phyloP scores from a whole-genome alignment of 2,888 invertebrate genomes.

The Liopterus haemorrhoidalis region DNA sequence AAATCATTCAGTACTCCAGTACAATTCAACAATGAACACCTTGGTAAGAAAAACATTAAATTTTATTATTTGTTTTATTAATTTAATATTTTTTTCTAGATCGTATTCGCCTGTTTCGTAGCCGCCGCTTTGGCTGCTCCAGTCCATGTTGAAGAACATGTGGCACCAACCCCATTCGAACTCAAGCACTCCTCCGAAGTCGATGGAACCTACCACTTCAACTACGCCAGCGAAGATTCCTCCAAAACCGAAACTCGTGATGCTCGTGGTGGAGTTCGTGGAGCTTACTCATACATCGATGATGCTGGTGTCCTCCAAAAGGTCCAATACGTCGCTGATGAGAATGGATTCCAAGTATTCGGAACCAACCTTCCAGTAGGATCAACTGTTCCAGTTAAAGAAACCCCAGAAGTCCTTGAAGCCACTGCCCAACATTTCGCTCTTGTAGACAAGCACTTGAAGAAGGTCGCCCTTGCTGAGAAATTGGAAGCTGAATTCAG shows the following conservation, averaged over 20 bases:
- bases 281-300: conserved; percentile 32
- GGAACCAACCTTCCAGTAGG: conserved; percentile 27
- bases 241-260: conserved; percentile 29
- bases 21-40: conserved; percentile 24
- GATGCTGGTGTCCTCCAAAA: conserved; percentile 27
- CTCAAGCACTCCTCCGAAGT: conserved; percentile 10
- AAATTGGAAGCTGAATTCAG: conserved; percentile 8
- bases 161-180: conserved; percentile 10
- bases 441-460: conserved; percentile 2
- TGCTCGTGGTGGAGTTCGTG: conserved; percentile 29
- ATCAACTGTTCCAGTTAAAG: conserved; percentile 26
- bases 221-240: conserved; percentile 27
- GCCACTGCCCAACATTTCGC: conserved; percentile 31
- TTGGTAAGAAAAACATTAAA: conserved; percentile 24
- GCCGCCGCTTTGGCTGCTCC: too few species aligned
- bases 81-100: conserved; percentile 11
- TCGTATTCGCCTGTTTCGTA: conserved; percentile 26
- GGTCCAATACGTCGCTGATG: conserved; percentile 26
- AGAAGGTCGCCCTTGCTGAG: background rate
- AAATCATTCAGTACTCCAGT: too few species aligned
- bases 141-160: background rate
- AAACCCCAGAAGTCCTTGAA: conserved; percentile 34
- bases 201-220: conserved; percentile 31
- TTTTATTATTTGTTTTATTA: conserved; percentile 4
- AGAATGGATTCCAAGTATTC: conserved; percentile 27